A percentile compares a stretch with the other conserved stretches of the same genome.
phyloP scores from a whole-genome alignment of 2,888 invertebrate genomes.

The Ormia ochracea region DNA sequence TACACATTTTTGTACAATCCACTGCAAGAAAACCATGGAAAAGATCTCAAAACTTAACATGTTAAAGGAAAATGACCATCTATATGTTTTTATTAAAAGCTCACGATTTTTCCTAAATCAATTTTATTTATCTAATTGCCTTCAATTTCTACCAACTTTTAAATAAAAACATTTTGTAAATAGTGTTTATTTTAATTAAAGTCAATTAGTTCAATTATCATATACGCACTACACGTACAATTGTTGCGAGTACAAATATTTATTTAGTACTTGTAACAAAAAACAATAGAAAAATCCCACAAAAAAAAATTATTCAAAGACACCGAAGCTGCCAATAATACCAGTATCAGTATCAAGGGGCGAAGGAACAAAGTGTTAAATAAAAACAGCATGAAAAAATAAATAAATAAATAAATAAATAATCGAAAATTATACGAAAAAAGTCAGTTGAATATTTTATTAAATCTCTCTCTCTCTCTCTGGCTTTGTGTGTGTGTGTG shows the following conservation, averaged over 20 bases:
- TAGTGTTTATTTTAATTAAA: slow-evolving; percentile 13
- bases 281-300: background rate
- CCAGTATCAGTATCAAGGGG: background rate
- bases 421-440: background rate
- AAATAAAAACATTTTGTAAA: slow-evolving; percentile 25
- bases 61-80: background rate
- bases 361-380: background rate
- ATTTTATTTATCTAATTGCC: background rate
- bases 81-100: background rate
- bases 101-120: background rate
- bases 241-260: slow-evolving; percentile 42
- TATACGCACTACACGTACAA: slow-evolving; percentile 20
- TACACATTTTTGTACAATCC: too few species aligned
- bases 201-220: slow-evolving; percentile 75
- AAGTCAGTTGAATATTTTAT: slow-evolving; percentile 1
- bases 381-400: background rate
- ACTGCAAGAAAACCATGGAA: background rate
- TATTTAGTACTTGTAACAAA: background rate
- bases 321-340: background rate
- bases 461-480: too few species aligned
- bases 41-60: background rate
- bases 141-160: background rate
- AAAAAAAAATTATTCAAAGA: background rate
- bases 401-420: background rate
- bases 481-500: too few species aligned